Evolutionary conservation across 2,113 vertebrate genomes (phyloP).

Genomic region (Engystomops pustulosus): DNA sequence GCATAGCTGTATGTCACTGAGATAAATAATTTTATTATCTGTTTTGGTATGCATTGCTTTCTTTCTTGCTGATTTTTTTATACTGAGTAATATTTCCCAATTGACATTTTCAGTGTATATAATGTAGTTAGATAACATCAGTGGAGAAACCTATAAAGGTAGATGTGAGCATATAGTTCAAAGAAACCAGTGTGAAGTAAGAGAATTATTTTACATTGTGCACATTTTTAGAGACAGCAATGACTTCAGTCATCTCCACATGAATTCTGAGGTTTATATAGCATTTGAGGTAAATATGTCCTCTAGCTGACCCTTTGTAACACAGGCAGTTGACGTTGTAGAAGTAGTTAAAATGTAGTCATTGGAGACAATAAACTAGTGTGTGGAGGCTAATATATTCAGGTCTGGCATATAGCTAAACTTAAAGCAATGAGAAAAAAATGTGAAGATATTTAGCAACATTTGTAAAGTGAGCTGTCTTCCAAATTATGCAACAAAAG

Average conservation of each 20-base stretch:
- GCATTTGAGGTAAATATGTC: not conserved
- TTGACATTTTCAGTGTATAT: not conserved
- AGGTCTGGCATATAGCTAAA: not conserved
- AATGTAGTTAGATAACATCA: not conserved
- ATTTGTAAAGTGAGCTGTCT: not conserved
- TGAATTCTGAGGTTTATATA: conserved; percentile 3
- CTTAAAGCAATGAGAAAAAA: not conserved
- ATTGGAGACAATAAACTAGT: not conserved
- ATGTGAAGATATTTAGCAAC: not conserved
- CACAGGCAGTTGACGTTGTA: not conserved
- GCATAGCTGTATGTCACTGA: not conserved
- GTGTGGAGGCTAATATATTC: not conserved
- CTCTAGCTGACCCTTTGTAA: conserved; percentile 1
- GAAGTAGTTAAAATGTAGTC: not conserved
- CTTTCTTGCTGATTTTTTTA: not conserved
- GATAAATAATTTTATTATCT: not conserved
- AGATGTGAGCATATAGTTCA: not conserved
- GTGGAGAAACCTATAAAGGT: not conserved
- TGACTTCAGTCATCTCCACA: not conserved
- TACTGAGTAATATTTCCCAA: not conserved
- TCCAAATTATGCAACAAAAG: no score
- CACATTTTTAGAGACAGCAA: not conserved
- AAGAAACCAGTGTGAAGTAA: not conserved
- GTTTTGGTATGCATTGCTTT: not conserved
- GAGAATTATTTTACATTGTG: not conserved